Percentiles rank a stretch among this genome's conserved stretches.
Evolutionary conservation across 2,113 vertebrate species (phyloP).

Genomic region (Plotosus lineatus): DNA sequence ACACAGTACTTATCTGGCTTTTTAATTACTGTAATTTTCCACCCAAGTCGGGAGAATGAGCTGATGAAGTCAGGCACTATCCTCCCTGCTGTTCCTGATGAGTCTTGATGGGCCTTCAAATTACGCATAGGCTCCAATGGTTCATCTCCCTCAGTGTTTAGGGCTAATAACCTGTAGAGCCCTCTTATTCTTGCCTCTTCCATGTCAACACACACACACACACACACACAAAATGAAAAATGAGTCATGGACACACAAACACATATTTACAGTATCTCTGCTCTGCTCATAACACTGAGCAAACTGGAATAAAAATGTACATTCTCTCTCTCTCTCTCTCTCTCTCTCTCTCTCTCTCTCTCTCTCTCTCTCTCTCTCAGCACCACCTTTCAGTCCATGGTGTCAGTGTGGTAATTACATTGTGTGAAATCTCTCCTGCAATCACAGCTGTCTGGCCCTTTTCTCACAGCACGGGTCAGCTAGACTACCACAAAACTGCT

Average conservation of each 20-base stretch:
- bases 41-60: conserved; percentile 91
- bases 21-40: conserved; percentile 98
- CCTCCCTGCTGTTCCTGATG: conserved; percentile 94
- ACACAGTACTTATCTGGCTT: conserved; percentile 88
- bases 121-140: conserved; percentile 87
- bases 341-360: too few relatives aligned
- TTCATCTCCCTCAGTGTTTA: conserved; percentile 91
- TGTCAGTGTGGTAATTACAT: conserved; percentile 94
- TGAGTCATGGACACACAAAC: conserved; percentile 25
- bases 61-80: conserved; percentile 94
- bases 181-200: conserved; percentile 76
- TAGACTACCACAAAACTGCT: conserved; percentile 66
- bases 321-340: too few relatives aligned
- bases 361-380: not conserved
- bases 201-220: conserved; percentile 36
- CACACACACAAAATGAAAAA: conserved; percentile 30
- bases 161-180: conserved; percentile 95
- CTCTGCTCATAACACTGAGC: too few relatives aligned
- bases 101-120: conserved; percentile 93
- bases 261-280: conserved; percentile 3
- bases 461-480: conserved; percentile 79
- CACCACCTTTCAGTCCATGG: conserved; percentile 80
- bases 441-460: conserved; percentile 90
- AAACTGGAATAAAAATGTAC: too few relatives aligned
- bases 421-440: conserved; percentile 93